Evolutionary conservation across 2,888 invertebrate species (phyloP).

Genomic region (Eilema sororculum): DNA sequence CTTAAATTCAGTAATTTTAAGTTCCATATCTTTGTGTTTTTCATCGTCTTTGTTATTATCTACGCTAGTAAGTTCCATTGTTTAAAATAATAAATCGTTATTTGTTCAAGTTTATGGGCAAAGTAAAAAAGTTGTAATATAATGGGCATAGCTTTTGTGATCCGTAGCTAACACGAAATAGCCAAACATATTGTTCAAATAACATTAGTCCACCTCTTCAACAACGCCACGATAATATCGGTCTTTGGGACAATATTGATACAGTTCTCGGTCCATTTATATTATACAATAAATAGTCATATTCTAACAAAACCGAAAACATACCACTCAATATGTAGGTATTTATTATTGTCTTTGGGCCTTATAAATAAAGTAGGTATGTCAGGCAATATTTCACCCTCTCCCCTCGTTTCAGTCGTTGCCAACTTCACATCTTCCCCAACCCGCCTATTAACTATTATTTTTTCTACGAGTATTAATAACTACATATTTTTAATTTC

Average conservation of each 20-base stretch:
- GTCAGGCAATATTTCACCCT: constrained; percentile 4
- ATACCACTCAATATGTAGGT: constrained; percentile 1
- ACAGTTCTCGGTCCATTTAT: constrained; percentile 32
- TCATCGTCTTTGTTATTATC: constrained; percentile 26
- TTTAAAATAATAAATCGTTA: background rate
- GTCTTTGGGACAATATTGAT: constrained; percentile 33
- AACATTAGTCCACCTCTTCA: constrained; percentile 32
- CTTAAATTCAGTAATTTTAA: constrained; percentile 34
- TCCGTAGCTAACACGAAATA: constrained; percentile 23
- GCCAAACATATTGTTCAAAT: constrained; percentile 21
- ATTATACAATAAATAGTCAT: constrained; percentile 29
- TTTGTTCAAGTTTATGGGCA: background rate
- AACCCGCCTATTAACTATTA: background rate
- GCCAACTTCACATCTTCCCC: background rate
- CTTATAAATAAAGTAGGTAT: background rate
- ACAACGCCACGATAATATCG: constrained; percentile 27
- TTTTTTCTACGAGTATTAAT: background rate
- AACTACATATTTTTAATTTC: background rate
- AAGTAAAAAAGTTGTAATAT: background rate
- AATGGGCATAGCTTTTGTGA: constrained; percentile 22
- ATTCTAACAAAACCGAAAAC: constrained; percentile 10
- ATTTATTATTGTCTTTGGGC: background rate
- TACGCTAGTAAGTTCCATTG: constrained; percentile 3
- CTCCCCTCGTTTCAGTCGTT: background rate
- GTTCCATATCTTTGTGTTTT: constrained; percentile 25